A percentile compares a stretch with the other conserved stretches of the same genome.
Conservation (phyloP, 2,797 vertebrate genomes). For the Apodemus agrarius region DNA sequence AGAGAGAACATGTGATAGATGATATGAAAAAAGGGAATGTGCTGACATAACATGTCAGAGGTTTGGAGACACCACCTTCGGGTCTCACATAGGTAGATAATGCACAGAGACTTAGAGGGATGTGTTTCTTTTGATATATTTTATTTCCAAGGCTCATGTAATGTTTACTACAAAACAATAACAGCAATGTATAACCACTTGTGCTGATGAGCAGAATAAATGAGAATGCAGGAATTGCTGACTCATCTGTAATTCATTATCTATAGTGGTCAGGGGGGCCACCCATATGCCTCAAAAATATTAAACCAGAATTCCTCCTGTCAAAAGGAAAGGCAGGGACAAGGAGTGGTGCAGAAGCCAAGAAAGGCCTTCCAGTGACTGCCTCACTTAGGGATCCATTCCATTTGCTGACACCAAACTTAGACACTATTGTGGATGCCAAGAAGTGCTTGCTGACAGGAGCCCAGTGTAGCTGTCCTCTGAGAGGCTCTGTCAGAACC, state of each 20-base stretch:
- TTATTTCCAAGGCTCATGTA: background rate
- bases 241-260: background rate
- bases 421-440: too few species aligned
- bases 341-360: too few species aligned
- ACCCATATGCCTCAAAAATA: too few species aligned
- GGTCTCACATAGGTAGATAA: background rate
- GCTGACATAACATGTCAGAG: background rate
- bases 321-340: too few species aligned
- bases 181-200: background rate
- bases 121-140: background rate
- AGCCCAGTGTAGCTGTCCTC: too few species aligned
- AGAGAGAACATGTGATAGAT: background rate
- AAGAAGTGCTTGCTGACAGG: too few species aligned
- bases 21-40: background rate
- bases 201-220: background rate
- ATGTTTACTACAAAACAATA: background rate
- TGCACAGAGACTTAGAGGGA: background rate
- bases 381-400: too few species aligned
- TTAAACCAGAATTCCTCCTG: too few species aligned
- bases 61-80: background rate
- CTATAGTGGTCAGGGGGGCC: background rate
- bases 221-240: background rate
- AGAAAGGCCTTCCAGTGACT: too few species aligned
- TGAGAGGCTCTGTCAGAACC: too few species aligned
- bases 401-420: too few species aligned